Evolutionary conservation across 1,140 invertebrate species (phyloP).

Genomic region (Camponotus vicinus): DNA sequence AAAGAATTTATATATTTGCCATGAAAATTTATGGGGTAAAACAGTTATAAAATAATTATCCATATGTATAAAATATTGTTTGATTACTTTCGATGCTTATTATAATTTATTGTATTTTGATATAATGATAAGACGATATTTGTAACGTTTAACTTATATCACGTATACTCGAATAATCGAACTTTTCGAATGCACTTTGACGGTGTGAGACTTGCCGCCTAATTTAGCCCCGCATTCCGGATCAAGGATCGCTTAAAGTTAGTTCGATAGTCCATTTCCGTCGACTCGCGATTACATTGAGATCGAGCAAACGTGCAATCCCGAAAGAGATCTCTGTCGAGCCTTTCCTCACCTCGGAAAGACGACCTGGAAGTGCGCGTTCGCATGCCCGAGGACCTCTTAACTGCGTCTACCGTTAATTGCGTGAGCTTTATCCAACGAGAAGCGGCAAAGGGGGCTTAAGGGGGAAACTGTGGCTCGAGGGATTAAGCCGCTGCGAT

Average conservation of each 20-base stretch:
- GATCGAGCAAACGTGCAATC: slow-evolving; percentile 28
- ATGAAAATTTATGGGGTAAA: background rate
- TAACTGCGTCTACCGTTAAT: slow-evolving; percentile 66
- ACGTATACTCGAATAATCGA: background rate
- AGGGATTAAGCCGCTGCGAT: slow-evolving; percentile 70
- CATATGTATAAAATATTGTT: background rate
- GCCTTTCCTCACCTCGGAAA: slow-evolving; percentile 24
- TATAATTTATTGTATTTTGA: background rate
- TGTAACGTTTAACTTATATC: background rate
- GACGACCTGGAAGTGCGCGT: slow-evolving; percentile 48
- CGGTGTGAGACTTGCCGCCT: slow-evolving; percentile 9
- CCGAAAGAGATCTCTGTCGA: slow-evolving; percentile 31
- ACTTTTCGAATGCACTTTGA: slow-evolving; percentile 40
- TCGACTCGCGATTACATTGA: slow-evolving; percentile 35
- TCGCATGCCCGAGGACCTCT: slow-evolving; percentile 47
- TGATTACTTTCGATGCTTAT: background rate
- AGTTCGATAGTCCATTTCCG: slow-evolving; percentile 45
- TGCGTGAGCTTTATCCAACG: slow-evolving; percentile 69
- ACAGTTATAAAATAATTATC: background rate
- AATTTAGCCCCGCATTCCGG: slow-evolving; percentile 19
- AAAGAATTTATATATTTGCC: background rate
- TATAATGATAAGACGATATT: background rate
- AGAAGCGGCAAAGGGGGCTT: slow-evolving; percentile 55
- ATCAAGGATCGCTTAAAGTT: slow-evolving; percentile 47
- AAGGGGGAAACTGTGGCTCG: slow-evolving; percentile 70